Conservation (phyloP, 1,140 invertebrate species). For the Nomia melanderi region DNA sequence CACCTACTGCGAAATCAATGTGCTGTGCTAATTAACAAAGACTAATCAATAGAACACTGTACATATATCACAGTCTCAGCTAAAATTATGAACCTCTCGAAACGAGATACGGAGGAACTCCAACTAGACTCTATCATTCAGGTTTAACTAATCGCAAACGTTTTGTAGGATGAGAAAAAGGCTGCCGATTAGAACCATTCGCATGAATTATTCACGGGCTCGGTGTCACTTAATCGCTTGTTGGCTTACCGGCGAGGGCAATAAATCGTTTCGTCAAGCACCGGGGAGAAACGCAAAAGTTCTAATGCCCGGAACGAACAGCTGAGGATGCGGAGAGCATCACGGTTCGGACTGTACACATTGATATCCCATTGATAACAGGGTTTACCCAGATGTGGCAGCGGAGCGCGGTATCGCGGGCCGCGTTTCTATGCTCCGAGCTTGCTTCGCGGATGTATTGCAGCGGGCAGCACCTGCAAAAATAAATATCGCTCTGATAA, state of each 20-base stretch:
- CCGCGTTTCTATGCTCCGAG: constrained; percentile 2
- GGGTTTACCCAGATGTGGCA: constrained; percentile 57
- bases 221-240: background rate
- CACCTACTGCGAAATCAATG: too few relatives aligned
- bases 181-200: background rate
- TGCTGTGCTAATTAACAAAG: too few relatives aligned
- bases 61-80: too few relatives aligned
- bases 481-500: constrained; percentile 63
- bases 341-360: constrained; percentile 23
- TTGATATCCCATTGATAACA: constrained; percentile 59
- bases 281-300: background rate
- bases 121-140: constrained; percentile 1
- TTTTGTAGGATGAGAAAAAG: background rate
- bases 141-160: background rate
- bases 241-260: background rate
- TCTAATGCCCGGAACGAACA: background rate
- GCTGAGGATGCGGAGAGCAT: constrained; percentile 10
- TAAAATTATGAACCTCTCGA: background rate
- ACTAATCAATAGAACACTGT: too few relatives aligned
- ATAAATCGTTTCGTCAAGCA: background rate
- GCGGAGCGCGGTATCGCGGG: constrained; percentile 26
- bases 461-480: constrained; percentile 51
- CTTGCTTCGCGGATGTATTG: constrained; percentile 19
- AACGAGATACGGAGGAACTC: background rate
- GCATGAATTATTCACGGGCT: background rate